A percentile compares a stretch with the other conserved stretches of the same genome.
These are phyloP conservation scores for Furnarius figulus DNA, from an alignment of 2,113 vertebrate species.

Conservation along the genomic window DNA sequence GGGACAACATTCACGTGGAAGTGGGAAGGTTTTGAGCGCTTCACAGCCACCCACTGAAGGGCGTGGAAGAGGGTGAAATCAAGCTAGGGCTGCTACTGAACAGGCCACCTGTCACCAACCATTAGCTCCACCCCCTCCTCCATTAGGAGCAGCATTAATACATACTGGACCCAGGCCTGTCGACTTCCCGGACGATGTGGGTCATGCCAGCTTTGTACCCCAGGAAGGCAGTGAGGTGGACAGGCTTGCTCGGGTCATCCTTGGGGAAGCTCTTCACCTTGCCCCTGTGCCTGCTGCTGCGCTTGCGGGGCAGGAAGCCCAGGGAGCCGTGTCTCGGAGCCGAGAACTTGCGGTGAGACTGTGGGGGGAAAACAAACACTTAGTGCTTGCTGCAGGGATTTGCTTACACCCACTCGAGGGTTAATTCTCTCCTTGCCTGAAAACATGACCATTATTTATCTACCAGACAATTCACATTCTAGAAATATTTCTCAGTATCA, in stretches of 20 bases:
- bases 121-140: not conserved
- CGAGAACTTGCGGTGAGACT: slow-evolving; percentile 99
- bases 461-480: accelerated
- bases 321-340: slow-evolving; percentile 95
- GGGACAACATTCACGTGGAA: not conserved
- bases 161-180: slow-evolving; percentile 95
- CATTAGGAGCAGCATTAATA: not conserved
- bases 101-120: accelerated
- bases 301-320: slow-evolving; percentile 96
- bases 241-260: slow-evolving; percentile 91
- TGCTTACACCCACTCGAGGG: too few species aligned
- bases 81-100: not conserved
- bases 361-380: not conserved
- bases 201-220: slow-evolving; percentile 99
- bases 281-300: slow-evolving; percentile 89
- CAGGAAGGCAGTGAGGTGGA: slow-evolving; percentile 94
- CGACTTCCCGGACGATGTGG: slow-evolving; percentile 95
- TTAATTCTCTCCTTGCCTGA: too few species aligned
- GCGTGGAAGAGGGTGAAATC: accelerated
- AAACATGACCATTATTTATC: accelerated
- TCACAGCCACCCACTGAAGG: not conserved
- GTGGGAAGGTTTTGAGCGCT: not conserved
- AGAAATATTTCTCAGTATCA: not conserved
- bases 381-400: not conserved
- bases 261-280: slow-evolving; percentile 99